A percentile compares a stretch with the other conserved stretches of the same genome.
phyloP scores from a whole-genome alignment of 1,140 invertebrate genomes.

The Dysdera silvatica region DNA sequence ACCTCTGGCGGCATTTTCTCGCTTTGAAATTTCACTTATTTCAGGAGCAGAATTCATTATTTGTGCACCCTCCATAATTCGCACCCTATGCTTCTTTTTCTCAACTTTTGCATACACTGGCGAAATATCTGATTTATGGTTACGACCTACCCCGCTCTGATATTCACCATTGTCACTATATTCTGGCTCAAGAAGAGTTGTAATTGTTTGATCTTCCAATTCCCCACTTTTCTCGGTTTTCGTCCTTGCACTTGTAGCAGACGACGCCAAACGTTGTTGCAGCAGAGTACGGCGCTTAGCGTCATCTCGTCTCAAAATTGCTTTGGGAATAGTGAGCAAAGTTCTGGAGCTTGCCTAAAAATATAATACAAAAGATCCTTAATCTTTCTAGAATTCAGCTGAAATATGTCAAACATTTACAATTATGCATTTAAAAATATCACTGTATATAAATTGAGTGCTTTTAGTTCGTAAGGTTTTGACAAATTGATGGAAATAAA shows the following conservation, averaged over 20 bases:
- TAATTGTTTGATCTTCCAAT: slow-evolving; percentile 21
- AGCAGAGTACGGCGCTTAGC: slow-evolving; percentile 47
- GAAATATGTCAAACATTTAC: too few species aligned
- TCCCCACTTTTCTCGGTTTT: background rate
- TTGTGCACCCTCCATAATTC: too few species aligned
- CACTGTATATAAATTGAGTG: too few species aligned
- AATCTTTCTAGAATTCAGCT: too few species aligned
- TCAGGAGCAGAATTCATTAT: too few species aligned
- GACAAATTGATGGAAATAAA: too few species aligned
- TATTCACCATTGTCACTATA: slow-evolving; percentile 3
- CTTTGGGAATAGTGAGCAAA: slow-evolving; percentile 48
- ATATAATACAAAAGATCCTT: too few species aligned
- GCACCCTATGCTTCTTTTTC: slow-evolving; percentile 17
- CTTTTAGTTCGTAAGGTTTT: too few species aligned
- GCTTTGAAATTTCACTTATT: too few species aligned
- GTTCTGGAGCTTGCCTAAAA: slow-evolving; percentile 5
- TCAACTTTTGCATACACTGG: slow-evolving; percentile 21
- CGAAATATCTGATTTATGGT: background rate
- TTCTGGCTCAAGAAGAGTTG: slow-evolving; percentile 31
- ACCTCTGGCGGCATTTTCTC: too few species aligned
- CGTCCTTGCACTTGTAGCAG: background rate
- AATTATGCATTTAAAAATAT: too few species aligned
- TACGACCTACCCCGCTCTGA: background rate
- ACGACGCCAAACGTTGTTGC: background rate
- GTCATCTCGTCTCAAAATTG: slow-evolving; percentile 44